These are phyloP conservation scores for Heliconius melpomene DNA, from an alignment of 1,140 invertebrate genomes.

Conservation along the genomic window DNA sequence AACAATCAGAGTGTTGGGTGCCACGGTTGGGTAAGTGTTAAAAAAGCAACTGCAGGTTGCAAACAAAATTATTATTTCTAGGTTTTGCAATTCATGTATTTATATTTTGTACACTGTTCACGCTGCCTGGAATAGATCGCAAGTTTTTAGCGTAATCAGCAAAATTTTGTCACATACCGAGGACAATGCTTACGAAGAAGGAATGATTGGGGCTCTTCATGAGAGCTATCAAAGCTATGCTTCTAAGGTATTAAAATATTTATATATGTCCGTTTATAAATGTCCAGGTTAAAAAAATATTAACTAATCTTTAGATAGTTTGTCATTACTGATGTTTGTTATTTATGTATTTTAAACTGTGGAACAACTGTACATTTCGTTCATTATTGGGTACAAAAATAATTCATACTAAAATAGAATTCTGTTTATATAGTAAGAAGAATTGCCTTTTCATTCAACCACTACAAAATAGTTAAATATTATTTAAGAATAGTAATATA, in stretches of 20 bases:
- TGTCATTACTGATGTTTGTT: neutral
- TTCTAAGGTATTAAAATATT: slow-evolving; percentile 53
- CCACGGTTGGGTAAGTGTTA: too few relatives aligned
- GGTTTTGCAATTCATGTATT: neutral
- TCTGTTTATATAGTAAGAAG: too few relatives aligned
- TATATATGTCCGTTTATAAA: neutral
- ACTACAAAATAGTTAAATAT: too few relatives aligned
- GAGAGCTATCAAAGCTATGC: slow-evolving; percentile 66
- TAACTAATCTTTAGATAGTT: neutral
- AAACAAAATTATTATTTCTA: too few relatives aligned
- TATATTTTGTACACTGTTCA: slow-evolving; percentile 49
- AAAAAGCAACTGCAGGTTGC: too few relatives aligned
- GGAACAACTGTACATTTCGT: too few relatives aligned
- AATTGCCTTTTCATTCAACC: too few relatives aligned
- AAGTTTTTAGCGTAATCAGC: slow-evolving; percentile 98
- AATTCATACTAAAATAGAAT: too few relatives aligned
- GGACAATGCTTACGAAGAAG: slow-evolving; percentile 84
- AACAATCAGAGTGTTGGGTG: too few relatives aligned
- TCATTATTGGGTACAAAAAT: too few relatives aligned
- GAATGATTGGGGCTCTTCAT: slow-evolving; percentile 80
- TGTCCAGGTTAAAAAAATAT: neutral
- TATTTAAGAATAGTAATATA: too few relatives aligned
- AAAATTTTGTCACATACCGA: slow-evolving; percentile 97
- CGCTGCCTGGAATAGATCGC: slow-evolving; percentile 82
- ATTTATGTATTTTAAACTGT: too few relatives aligned